Conservation (phyloP, 2,797 vertebrate species). For the Smutsia temminckii region DNA sequence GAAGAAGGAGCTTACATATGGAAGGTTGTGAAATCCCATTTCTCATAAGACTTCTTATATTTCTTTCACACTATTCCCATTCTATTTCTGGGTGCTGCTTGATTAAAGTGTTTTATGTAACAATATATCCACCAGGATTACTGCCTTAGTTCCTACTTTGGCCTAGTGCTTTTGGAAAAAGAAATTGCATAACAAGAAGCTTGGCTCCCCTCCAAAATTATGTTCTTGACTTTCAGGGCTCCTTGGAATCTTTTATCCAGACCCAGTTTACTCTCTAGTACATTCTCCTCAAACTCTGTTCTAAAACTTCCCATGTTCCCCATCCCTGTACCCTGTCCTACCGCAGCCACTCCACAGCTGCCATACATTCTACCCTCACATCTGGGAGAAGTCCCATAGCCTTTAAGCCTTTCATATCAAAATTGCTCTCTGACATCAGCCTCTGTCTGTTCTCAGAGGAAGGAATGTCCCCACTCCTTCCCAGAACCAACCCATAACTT, state of each 20-base stretch:
- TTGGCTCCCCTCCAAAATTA: not conserved
- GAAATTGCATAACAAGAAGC: slow-evolving; percentile 6
- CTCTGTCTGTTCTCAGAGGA: not conserved
- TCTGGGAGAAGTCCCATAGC: not conserved
- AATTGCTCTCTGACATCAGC: not conserved
- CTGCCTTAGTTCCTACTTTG: slow-evolving; percentile 10
- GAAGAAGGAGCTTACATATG: not conserved
- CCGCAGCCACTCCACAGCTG: not conserved
- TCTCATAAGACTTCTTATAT: not conserved
- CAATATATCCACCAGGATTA: slow-evolving; percentile 39
- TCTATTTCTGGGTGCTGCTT: slow-evolving; percentile 30
- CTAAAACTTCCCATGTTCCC: not conserved
- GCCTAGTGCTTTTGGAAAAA: not conserved
- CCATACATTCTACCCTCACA: not conserved
- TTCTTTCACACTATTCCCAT: slow-evolving; percentile 31
- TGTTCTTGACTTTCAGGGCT: not conserved
- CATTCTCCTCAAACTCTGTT: not conserved
- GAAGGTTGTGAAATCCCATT: not conserved
- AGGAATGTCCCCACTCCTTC: not conserved
- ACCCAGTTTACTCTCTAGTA: not conserved
- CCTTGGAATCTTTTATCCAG: not conserved
- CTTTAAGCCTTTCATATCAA: not conserved
- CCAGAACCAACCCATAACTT: not conserved
- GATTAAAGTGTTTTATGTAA: slow-evolving; percentile 40
- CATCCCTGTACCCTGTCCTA: not conserved